phyloP scores from a whole-genome alignment of 1,140 invertebrate genomes.

The Cherax quadricarinatus region DNA sequence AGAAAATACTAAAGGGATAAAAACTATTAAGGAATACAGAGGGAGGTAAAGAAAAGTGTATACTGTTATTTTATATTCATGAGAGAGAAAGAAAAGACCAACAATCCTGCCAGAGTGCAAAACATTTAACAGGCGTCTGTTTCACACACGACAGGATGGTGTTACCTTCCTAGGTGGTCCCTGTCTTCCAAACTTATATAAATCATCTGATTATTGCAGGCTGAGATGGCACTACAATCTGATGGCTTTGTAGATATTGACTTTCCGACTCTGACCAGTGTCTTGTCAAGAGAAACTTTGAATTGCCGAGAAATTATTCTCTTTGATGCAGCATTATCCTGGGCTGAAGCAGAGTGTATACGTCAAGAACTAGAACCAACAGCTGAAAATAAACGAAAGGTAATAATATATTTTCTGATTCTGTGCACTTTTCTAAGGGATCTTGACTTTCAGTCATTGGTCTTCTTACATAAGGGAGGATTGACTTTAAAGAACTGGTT shows the following conservation, averaged over 20 bases:
- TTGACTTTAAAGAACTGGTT: background rate
- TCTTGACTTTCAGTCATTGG: background rate
- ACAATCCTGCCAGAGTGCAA: too few relatives aligned
- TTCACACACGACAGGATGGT: too few relatives aligned
- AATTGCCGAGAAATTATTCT: constrained; percentile 94
- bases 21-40: too few relatives aligned
- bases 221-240: constrained; percentile 94
- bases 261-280: constrained; percentile 90
- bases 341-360: constrained; percentile 90
- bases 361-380: constrained; percentile 87
- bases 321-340: constrained; percentile 92
- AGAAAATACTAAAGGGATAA: too few relatives aligned
- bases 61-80: too few relatives aligned
- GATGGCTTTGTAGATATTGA: constrained; percentile 96
- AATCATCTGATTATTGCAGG: constrained; percentile 80
- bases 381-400: constrained; percentile 81
- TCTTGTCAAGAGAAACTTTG: constrained; percentile 90
- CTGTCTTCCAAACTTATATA: too few relatives aligned
- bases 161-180: too few relatives aligned
- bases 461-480: background rate
- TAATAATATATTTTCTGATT: constrained; percentile 74
- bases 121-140: too few relatives aligned
- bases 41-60: too few relatives aligned
- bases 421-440: background rate
- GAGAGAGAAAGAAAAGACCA: too few relatives aligned